Evolutionary conservation across 1,140 invertebrate genomes (phyloP).

Genomic region (Zaprionus lachaisei): DNA sequence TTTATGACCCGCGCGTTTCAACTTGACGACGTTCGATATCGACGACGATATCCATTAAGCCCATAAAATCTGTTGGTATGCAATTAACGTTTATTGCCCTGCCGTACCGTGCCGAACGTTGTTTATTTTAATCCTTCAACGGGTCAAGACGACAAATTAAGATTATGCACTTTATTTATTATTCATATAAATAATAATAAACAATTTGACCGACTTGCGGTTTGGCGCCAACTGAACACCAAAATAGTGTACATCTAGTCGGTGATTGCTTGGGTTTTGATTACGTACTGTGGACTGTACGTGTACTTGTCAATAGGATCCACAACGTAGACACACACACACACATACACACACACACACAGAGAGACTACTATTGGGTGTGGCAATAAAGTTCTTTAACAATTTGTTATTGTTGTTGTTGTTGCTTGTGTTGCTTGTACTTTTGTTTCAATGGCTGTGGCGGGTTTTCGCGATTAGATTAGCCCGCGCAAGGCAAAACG

Average conservation of each 20-base stretch:
- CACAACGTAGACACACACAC: slow-evolving; percentile 1
- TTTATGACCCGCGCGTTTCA: slow-evolving; percentile 67
- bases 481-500: slow-evolving; percentile 57
- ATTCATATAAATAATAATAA: slow-evolving; percentile 56
- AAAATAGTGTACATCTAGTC: background rate
- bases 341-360: slow-evolving; percentile 1
- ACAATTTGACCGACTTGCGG: slow-evolving; percentile 11
- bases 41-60: slow-evolving; percentile 81
- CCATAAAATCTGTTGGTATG: slow-evolving; percentile 81
- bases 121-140: slow-evolving; percentile 69
- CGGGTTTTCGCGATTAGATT: slow-evolving; percentile 79
- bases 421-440: slow-evolving; percentile 62
- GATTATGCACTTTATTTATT: slow-evolving; percentile 76
- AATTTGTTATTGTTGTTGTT: slow-evolving; percentile 47
- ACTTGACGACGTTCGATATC: slow-evolving; percentile 76
- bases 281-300: slow-evolving; percentile 17
- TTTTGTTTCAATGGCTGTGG: slow-evolving; percentile 77
- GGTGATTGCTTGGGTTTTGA: background rate
- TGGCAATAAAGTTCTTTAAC: slow-evolving; percentile 71
- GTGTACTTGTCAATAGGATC: slow-evolving; percentile 16
- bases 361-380: slow-evolving; percentile 54
- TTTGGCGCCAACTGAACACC: slow-evolving; percentile 18
- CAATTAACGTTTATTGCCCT: slow-evolving; percentile 78
- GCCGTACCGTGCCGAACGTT: slow-evolving; percentile 31
- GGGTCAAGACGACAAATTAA: slow-evolving; percentile 74